Conservation (phyloP, 2,888 invertebrate species). For the Biston betularia region DNA sequence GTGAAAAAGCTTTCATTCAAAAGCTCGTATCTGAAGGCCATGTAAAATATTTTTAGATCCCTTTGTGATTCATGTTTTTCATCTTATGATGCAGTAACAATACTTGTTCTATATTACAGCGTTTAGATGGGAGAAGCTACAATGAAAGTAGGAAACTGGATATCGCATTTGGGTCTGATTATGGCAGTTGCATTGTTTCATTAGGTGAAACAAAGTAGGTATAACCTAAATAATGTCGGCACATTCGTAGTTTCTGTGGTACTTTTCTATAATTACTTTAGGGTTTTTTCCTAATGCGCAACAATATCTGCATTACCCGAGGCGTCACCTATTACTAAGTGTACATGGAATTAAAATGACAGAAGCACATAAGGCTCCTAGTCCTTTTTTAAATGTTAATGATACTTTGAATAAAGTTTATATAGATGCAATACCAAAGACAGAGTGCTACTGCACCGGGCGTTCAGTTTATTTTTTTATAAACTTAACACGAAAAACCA, state of each 20-base stretch:
- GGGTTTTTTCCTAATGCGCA: no score
- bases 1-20: slow-evolving; percentile 90
- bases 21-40: slow-evolving; percentile 88
- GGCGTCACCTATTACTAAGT: no score
- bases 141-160: slow-evolving; percentile 90
- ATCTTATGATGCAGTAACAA: background rate
- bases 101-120: slow-evolving; percentile 77
- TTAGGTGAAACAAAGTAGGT: slow-evolving; percentile 92
- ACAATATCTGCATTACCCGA: no score
- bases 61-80: background rate
- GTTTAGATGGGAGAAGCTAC: slow-evolving; percentile 92
- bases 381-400: no score
- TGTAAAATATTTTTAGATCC: slow-evolving; percentile 72
- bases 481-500: no score
- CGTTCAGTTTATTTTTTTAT: no score
- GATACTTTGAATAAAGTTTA: no score
- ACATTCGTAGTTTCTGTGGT: background rate
- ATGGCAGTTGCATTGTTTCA: slow-evolving; percentile 92
- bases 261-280: no score
- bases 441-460: no score
- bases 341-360: no score
- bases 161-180: slow-evolving; percentile 93
- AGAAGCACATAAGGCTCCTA: no score
- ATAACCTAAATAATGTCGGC: background rate
- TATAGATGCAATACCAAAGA: no score